Base-by-base conservation (phyloP, 2,888 invertebrate genomes). In the Ganaspis brasiliensis region DNA sequence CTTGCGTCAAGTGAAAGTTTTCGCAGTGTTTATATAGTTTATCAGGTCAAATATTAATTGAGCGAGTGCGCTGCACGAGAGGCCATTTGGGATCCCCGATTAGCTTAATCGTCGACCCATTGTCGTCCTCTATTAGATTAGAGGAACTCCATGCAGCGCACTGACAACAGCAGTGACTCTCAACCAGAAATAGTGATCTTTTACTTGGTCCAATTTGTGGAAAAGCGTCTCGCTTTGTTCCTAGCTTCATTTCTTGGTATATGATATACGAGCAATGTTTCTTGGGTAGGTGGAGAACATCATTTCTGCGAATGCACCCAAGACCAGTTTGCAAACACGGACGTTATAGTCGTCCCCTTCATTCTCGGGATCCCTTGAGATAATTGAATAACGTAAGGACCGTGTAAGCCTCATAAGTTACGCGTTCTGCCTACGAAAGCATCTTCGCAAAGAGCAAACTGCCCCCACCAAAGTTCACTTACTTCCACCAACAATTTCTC, bases 21-120 rank as follows among this genome's bases (percentile, higher is more conserved):
- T 40, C 24, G 14, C 24, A 26, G 14, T 1, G 67, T 67, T 45
- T 21, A 61, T 35, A 45, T 40, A 67, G 67, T 67, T 67, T 67
- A 67, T 16, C 79, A 80, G 81, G 74, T 79, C 77, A 79, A 78
- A 80, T 82, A 81, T 82, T 82, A 84, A 84, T 84, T 84, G 82
- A 78, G 77, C 75, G 75, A 74, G 75, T 77, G 76, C 74, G 80
- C 79, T 79, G 72, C 81, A 80, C 79, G 80, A 79, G 77, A 81
- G 83, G 84, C 80, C 82, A 80, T 81, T 81, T 78, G 80, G 81
- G 83, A 81, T 77, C 76, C 73, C 74, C 81, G 84, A 87, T 89
- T 84, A 86, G 83, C 81, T 83, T 87, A 87, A 88, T 89, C 86
- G 86, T 82, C 87, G 86, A 84, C 84, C 87, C 87, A 87, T 87